Base-by-base conservation (phyloP, 2,797 vertebrate species). In the Semaprochilodus insignis region DNA sequence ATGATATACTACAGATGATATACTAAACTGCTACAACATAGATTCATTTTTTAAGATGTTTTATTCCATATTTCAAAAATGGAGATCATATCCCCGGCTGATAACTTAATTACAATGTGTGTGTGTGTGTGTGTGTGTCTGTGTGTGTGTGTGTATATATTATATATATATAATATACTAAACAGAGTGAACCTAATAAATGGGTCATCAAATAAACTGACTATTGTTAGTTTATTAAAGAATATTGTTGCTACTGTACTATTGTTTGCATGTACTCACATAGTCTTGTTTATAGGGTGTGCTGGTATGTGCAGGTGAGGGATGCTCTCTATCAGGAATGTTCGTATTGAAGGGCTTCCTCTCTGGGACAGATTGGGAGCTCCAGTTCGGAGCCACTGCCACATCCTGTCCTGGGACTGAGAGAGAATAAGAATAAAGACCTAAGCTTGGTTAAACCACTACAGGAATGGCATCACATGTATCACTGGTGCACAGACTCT, bases 271-370 rank as follows among this genome's bases (percentile, higher is more conserved):
- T 65, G 81, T 79, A 96, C 97, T 92, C 93, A 99, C 97, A 62
- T 93, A 97, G 88, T 90, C 91, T 62, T 92, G 91, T 67, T 97
- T 96, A 27, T 92, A 93, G 0, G 95, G 94, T 2, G 96, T 96
- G 88, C 95, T 97, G 87, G 94, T 92, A 40, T 95, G 93, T 8
- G 91, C 63, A n/a, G 91, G 86, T 0, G 83, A 82, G 48, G 80
- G 83, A 3, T 89, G 81, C 0, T 83, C 34, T 27, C 70, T 91
- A 77, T 81, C 89, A 13, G 85, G 90, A 11, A 90, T 48, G 72
- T 94, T 93, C 80, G 90, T 84, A 54, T 91, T 90, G 62, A 91
- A 90, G 11, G 85, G 77, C 8, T 63, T 84, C 59, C 90, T 92
- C 40, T 93, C 89, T 16, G 93, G 77, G 48, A 93, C 94, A 59